These are phyloP conservation scores for Neocrepidodera transversa DNA, from an alignment of 2,888 invertebrate genomes.

Conservation along the genomic window DNA sequence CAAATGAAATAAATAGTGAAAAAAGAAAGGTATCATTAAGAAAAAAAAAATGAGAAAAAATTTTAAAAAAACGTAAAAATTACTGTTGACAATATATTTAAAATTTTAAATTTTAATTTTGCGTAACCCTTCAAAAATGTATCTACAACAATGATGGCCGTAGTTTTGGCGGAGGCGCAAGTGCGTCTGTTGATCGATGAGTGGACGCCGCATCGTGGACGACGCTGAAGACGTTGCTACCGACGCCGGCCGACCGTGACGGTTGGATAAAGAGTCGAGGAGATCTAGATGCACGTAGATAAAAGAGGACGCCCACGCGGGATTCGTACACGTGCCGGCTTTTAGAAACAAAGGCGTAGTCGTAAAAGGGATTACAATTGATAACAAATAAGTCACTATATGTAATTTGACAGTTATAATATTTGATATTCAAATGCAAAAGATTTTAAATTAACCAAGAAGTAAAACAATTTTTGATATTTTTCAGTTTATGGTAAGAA, in stretches of 20 bases:
- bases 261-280: not conserved
- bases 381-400: too few species aligned
- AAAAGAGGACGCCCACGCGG: slow-evolving; percentile 15
- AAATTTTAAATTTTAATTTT: not conserved
- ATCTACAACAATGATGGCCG: too few species aligned
- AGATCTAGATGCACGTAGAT: slow-evolving; percentile 11
- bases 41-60: too few species aligned
- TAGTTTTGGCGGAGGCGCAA: not conserved
- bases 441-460: too few species aligned
- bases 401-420: too few species aligned
- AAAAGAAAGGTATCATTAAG: too few species aligned
- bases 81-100: too few species aligned
- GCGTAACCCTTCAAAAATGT: not conserved
- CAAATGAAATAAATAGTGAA: too few species aligned
- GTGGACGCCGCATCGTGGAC: not conserved
- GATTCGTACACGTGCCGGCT: slow-evolving; percentile 14
- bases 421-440: too few species aligned
- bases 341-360: not conserved
- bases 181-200: slow-evolving; percentile 1
- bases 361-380: too few species aligned
- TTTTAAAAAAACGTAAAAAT: not conserved
- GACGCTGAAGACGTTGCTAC: slow-evolving; percentile 4
- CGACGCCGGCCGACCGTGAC: slow-evolving; percentile 1
- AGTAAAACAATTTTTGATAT: too few species aligned
- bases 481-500: too few species aligned